These are phyloP conservation scores for Papilio elwesi DNA, from an alignment of 2,888 invertebrate genomes.

Conservation along the genomic window DNA sequence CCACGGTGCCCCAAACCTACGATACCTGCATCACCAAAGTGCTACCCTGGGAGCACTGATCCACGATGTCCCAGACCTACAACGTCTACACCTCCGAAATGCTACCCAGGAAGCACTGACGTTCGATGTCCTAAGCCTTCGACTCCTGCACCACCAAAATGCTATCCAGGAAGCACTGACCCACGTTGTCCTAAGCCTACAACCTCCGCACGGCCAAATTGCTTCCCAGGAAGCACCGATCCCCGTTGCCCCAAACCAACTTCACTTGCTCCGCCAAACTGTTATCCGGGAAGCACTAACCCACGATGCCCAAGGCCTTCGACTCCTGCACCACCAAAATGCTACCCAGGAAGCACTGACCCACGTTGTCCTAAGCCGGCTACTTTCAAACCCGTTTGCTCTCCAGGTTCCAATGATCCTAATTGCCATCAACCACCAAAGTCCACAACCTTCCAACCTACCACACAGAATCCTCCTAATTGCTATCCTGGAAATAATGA, in stretches of 20 bases:
- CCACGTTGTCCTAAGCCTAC: slow-evolving; percentile 58
- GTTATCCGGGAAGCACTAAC: slow-evolving; percentile 59
- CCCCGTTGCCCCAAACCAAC: slow-evolving; percentile 52
- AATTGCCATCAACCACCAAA: slow-evolving; percentile 56
- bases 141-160: slow-evolving; percentile 50
- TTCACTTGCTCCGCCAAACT: slow-evolving; percentile 49
- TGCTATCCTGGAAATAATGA: slow-evolving; percentile 52
- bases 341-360: slow-evolving; percentile 61
- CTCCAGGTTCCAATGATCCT: slow-evolving; percentile 51
- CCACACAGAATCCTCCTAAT: slow-evolving; percentile 51
- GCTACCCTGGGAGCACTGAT: no score
- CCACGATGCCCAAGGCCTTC: slow-evolving; percentile 55
- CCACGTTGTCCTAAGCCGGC: slow-evolving; percentile 53
- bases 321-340: slow-evolving; percentile 51
- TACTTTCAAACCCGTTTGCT: slow-evolving; percentile 46
- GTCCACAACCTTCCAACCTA: slow-evolving; percentile 52
- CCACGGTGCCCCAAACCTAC: no score
- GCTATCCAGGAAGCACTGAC: slow-evolving; percentile 61
- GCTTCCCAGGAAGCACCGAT: slow-evolving; percentile 51
- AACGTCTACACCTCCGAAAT: no score
- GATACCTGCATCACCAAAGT: no score
- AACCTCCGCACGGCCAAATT: slow-evolving; percentile 51
- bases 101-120: no score
- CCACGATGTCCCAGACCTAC: no score
- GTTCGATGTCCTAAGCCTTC: no score